A percentile compares a stretch with the other conserved stretches of the same genome.
phyloP scores from a whole-genome alignment of 2,888 invertebrate genomes.

The Erpobdella octoculata region DNA sequence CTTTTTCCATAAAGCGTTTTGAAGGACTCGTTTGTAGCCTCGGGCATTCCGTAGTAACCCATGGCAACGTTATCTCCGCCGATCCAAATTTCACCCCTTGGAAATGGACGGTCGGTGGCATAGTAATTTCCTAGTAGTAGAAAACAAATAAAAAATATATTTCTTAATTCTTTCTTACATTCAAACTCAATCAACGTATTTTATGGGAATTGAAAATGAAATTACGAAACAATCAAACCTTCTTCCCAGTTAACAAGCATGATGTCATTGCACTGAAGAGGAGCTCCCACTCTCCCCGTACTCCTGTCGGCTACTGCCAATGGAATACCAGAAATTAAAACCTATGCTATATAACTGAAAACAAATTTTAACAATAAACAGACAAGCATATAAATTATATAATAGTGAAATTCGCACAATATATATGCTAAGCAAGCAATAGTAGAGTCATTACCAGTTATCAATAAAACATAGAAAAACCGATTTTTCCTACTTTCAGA shows the following conservation, averaged over 20 bases:
- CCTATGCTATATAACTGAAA: too few relatives aligned
- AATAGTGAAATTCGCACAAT: too few relatives aligned
- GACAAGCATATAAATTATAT: too few relatives aligned
- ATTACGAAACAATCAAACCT: constrained; percentile 53
- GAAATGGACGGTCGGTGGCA: constrained; percentile 74
- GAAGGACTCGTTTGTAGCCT: constrained; percentile 79
- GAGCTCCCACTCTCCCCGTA: constrained; percentile 79
- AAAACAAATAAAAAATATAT: too few relatives aligned
- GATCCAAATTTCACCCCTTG: constrained; percentile 75
- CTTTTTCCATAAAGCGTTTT: constrained; percentile 52
- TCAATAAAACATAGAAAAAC: background rate
- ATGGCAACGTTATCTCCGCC: constrained; percentile 83
- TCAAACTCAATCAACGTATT: too few relatives aligned
- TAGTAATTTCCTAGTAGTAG: constrained; percentile 64
- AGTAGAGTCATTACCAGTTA: background rate
- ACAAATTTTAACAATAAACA: too few relatives aligned
- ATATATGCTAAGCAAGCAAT: too few relatives aligned
- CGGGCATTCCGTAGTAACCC: constrained; percentile 85
- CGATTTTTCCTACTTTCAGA: constrained; percentile 42
- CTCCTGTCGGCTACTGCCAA: constrained; percentile 59
- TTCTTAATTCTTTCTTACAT: too few relatives aligned
- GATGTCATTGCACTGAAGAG: constrained; percentile 75
- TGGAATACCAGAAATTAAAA: too few relatives aligned
- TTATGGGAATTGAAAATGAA: too few relatives aligned
- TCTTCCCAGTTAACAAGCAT: constrained; percentile 85